Conservation (phyloP, 1,140 invertebrate species). For the Heliconius congener region DNA sequence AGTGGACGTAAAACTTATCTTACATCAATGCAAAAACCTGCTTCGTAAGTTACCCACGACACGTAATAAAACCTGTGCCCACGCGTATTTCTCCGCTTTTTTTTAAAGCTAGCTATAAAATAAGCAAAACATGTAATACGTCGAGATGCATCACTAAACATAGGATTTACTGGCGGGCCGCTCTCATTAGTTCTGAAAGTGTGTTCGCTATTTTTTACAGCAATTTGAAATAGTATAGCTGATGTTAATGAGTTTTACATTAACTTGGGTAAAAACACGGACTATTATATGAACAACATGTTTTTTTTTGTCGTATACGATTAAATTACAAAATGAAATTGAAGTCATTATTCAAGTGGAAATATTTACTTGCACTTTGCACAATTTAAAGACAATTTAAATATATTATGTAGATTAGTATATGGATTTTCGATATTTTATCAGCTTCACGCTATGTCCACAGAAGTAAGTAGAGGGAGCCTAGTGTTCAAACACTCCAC, state of each 20-base stretch:
- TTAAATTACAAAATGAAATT: conserved; percentile 13
- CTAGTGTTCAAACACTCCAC: no score
- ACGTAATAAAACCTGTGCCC: conserved; percentile 41
- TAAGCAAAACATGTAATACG: conserved; percentile 42
- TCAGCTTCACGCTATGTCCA: no score
- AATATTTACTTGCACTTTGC: conserved; percentile 6
- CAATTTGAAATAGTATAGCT: conserved; percentile 6
- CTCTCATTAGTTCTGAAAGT: conserved; percentile 61
- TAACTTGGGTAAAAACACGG: conserved; percentile 8
- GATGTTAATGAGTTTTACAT: conserved; percentile 12
- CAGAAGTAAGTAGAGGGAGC: no score
- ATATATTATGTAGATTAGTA: background rate
- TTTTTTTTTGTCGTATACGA: background rate
- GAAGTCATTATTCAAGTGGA: background rate
- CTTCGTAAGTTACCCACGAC: conserved; percentile 37
- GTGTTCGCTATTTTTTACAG: conserved; percentile 15
- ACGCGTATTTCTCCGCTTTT: conserved; percentile 41
- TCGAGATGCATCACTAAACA: conserved; percentile 46
- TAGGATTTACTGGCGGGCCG: conserved; percentile 47
- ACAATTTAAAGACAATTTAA: background rate
- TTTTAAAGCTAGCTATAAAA: conserved; percentile 46
- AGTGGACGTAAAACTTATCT: conserved; percentile 35
- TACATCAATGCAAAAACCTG: conserved; percentile 42
- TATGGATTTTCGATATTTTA: no score
- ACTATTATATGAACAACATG: conserved; percentile 2